Conservation (phyloP, 2,888 invertebrate species). For the Merodon equestris region DNA sequence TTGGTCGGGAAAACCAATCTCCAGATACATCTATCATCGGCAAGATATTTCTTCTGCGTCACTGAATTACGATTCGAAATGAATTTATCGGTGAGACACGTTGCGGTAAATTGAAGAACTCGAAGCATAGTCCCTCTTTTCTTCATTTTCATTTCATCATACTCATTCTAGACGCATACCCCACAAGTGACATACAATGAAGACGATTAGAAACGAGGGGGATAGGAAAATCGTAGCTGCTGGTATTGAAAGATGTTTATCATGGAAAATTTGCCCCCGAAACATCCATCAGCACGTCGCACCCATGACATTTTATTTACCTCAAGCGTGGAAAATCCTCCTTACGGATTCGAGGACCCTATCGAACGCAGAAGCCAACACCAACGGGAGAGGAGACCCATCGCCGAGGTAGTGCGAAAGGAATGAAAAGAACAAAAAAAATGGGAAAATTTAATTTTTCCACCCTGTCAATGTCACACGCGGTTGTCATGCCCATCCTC, state of each 20-base stretch:
- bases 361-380: slow-evolving; percentile 4
- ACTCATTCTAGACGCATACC: slow-evolving; percentile 17
- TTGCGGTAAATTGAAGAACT: slow-evolving; percentile 51
- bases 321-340: slow-evolving; percentile 61
- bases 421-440: slow-evolving; percentile 26
- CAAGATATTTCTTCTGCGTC: slow-evolving; percentile 58
- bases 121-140: too few relatives aligned
- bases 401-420: neutral
- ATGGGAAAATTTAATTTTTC: slow-evolving; percentile 64
- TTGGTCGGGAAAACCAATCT: slow-evolving; percentile 56
- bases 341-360: slow-evolving; percentile 55
- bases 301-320: slow-evolving; percentile 67
- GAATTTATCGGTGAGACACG: slow-evolving; percentile 61
- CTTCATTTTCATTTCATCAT: slow-evolving; percentile 28
- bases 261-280: slow-evolving; percentile 57
- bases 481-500: slow-evolving; percentile 54
- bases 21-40: slow-evolving; percentile 64
- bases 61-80: slow-evolving; percentile 63
- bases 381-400: slow-evolving; percentile 2
- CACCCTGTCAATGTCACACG: slow-evolving; percentile 66
- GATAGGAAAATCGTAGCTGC: slow-evolving; percentile 21
- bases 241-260: slow-evolving; percentile 63
- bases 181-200: neutral
- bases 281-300: slow-evolving; percentile 64
- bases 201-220: neutral